phyloP scores from a whole-genome alignment of 2,113 vertebrate genomes.

The Chascanopsetta lugubris region DNA sequence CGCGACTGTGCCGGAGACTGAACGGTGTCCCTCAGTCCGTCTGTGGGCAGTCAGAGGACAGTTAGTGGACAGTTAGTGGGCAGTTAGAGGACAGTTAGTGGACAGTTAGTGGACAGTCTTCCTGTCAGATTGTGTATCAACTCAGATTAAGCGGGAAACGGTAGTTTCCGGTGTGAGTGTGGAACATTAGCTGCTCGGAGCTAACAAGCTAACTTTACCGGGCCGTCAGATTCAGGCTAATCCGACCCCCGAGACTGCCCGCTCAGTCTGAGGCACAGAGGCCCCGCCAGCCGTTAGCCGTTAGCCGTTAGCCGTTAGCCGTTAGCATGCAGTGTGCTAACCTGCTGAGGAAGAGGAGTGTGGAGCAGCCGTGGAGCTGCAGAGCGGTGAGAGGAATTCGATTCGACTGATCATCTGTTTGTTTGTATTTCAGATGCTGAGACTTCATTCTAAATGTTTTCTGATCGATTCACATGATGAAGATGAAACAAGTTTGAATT shows the following conservation, averaged over 20 bases:
- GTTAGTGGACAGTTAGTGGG: too few species aligned
- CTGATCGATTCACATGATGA: not conserved
- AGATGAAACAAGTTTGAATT: too few species aligned
- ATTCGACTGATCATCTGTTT: not conserved
- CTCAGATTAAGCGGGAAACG: not conserved
- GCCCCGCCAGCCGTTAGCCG: too few species aligned
- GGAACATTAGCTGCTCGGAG: not conserved
- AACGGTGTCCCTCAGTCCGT: too few species aligned
- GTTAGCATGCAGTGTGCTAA: constrained; percentile 62
- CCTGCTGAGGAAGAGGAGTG: constrained; percentile 39
- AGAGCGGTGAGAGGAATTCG: constrained; percentile 30
- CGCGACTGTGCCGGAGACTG: too few species aligned
- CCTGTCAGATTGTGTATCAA: not conserved
- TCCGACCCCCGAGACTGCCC: not conserved
- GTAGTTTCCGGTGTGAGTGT: not conserved
- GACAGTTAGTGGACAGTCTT: not conserved
- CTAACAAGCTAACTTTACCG: constrained; percentile 5
- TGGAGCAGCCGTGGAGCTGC: constrained; percentile 32
- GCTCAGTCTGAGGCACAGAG: too few species aligned
- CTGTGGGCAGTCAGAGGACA: too few species aligned
- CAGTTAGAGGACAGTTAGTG: not conserved
- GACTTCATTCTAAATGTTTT: not conserved
- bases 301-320: constrained; percentile 31
- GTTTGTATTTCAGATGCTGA: not conserved
- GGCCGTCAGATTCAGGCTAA: not conserved